A percentile compares a stretch with the other conserved stretches of the same genome.
phyloP scores from a whole-genome alignment of 2,113 vertebrate genomes.

The Muntiacus reevesi region DNA sequence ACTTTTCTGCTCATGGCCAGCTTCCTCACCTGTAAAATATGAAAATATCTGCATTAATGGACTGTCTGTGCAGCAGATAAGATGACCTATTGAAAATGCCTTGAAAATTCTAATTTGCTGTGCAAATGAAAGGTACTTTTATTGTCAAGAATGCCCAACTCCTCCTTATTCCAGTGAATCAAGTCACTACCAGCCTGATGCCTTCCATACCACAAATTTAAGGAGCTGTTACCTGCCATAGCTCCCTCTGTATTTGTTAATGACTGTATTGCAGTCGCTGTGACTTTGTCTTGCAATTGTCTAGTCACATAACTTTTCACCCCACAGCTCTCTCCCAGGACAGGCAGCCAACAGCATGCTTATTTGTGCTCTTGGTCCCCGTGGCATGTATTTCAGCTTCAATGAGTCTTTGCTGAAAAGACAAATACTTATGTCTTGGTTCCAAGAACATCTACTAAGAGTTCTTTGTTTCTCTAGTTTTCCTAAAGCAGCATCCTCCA shows the following conservation, averaged over 20 bases:
- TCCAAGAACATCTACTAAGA: conserved; percentile 19
- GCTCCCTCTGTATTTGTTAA: background rate
- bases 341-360: background rate
- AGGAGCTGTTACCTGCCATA: background rate
- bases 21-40: background rate
- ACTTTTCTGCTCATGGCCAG: background rate
- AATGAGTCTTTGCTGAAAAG: background rate
- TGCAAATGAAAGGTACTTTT: background rate
- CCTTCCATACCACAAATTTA: background rate
- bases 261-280: background rate
- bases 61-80: background rate
- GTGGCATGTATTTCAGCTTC: background rate
- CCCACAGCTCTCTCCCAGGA: background rate
- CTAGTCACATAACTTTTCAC: background rate
- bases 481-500: background rate
- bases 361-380: background rate
- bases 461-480: conserved; percentile 16
- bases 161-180: background rate
- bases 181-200: background rate
- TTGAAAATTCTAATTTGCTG: background rate
- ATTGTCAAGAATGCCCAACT: background rate
- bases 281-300: background rate
- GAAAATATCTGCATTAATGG: background rate
- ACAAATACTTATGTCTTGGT: background rate
- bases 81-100: background rate